Conservation (phyloP, 2,888 invertebrate genomes). For the Euplexia lucipara region DNA sequence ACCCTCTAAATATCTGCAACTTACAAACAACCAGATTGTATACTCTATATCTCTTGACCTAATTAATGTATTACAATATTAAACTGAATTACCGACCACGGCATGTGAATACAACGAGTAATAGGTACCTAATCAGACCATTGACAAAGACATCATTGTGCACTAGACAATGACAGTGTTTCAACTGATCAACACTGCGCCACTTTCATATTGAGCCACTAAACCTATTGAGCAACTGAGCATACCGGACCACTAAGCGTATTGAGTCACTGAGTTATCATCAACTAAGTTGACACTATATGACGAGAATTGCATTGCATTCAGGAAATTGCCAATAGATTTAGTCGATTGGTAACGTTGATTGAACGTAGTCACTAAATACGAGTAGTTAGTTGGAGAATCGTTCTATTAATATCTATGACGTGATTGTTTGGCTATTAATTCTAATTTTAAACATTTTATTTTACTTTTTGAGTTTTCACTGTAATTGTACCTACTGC, state of each 20-base stretch:
- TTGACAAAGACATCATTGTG: conserved; percentile 17
- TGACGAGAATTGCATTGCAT: conserved; percentile 36
- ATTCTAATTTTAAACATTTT: neutral
- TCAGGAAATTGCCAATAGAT: conserved; percentile 51
- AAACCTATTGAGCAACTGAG: conserved; percentile 2
- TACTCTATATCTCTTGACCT: too few species aligned
- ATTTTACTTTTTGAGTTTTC: too few species aligned
- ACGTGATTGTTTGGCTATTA: neutral
- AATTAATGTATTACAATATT: too few species aligned
- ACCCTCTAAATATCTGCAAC: too few species aligned
- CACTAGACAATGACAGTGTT: conserved; percentile 22
- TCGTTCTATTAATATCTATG: neutral
- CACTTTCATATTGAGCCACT: conserved; percentile 1
- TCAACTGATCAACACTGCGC: conserved; percentile 15
- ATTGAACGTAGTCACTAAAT: conserved; percentile 18
- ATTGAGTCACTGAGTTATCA: conserved; percentile 18
- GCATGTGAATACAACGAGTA: neutral
- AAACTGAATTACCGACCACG: neutral
- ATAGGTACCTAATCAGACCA: conserved; percentile 11
- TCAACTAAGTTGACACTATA: conserved; percentile 24
- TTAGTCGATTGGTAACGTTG: conserved; percentile 29
- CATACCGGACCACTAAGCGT: neutral
- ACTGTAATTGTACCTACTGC: too few species aligned
- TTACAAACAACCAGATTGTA: too few species aligned
- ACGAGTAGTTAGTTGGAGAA: neutral